Evolutionary conservation across 2,797 vertebrate species (phyloP).

Genomic region (Amblyopsis hoosieri): DNA sequence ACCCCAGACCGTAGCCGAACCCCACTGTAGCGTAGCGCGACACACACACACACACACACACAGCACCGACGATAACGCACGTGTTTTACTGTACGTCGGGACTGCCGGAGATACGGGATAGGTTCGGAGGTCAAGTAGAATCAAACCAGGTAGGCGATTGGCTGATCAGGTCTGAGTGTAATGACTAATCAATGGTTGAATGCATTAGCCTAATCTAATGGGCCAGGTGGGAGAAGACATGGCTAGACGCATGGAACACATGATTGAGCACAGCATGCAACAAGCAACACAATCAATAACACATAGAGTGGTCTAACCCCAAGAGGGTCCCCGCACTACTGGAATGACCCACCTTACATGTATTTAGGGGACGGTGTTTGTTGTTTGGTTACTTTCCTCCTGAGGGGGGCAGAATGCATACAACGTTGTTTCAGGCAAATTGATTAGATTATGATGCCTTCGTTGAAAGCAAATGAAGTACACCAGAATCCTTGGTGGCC

Average conservation of each 20-base stretch:
- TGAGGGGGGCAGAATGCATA: slow-evolving; percentile 49
- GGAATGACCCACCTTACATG: slow-evolving; percentile 44
- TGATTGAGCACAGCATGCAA: slow-evolving; percentile 92
- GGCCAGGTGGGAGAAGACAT: slow-evolving; percentile 91
- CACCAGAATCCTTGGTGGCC: slow-evolving; percentile 47
- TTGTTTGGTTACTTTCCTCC: slow-evolving; percentile 1
- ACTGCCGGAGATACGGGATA: slow-evolving; percentile 50
- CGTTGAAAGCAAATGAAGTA: slow-evolving; percentile 60
- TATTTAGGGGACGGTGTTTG: slow-evolving; percentile 49
- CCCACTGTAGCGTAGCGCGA: background rate
- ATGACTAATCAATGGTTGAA: slow-evolving; percentile 98
- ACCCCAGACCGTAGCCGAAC: slow-evolving; percentile 43
- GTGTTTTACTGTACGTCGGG: slow-evolving; percentile 57
- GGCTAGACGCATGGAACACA: slow-evolving; percentile 90
- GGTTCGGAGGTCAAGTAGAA: slow-evolving; percentile 72
- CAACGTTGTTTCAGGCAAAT: slow-evolving; percentile 60
- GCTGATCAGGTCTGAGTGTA: slow-evolving; percentile 94
- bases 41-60: background rate
- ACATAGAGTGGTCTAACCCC: slow-evolving; percentile 85
- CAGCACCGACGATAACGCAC: slow-evolving; percentile 1
- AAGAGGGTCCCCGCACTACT: slow-evolving; percentile 41
- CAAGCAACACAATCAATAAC: slow-evolving; percentile 89
- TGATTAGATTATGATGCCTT: slow-evolving; percentile 69
- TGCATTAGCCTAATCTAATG: slow-evolving; percentile 96
- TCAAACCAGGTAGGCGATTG: slow-evolving; percentile 85